A percentile compares a stretch with the other conserved stretches of the same genome.
phyloP scores from a whole-genome alignment of 2,113 vertebrate genomes.

The Pteruthius melanotis region DNA sequence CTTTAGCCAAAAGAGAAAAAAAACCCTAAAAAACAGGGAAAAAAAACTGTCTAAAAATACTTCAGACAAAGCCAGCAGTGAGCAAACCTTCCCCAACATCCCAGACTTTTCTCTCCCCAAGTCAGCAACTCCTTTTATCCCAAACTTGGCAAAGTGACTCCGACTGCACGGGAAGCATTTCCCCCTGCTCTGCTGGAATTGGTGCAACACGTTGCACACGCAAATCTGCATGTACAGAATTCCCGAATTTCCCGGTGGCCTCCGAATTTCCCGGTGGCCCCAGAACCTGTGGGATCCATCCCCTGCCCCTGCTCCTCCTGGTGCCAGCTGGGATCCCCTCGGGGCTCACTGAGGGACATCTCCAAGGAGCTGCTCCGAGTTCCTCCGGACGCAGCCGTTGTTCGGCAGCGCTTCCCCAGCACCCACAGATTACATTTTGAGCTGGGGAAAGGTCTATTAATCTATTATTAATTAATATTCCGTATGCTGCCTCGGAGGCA shows the following conservation, averaged over 20 bases:
- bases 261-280: neutral
- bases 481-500: slow-evolving; percentile 19
- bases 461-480: slow-evolving; percentile 69
- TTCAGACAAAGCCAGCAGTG: too few species aligned
- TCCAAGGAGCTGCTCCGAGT: neutral
- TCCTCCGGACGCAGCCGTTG: neutral
- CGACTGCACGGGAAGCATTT: neutral
- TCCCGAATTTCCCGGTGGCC: too few species aligned
- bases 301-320: neutral
- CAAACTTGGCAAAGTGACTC: neutral
- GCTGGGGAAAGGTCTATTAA: slow-evolving; percentile 53
- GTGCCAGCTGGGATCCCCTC: neutral
- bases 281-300: neutral
- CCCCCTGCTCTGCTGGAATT: neutral
- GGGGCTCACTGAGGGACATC: neutral
- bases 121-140: neutral
- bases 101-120: neutral
- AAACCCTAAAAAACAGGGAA: too few species aligned
- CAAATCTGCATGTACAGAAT: too few species aligned
- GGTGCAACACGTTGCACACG: slow-evolving; percentile 23
- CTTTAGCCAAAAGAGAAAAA: too few species aligned
- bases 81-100: neutral
- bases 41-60: too few species aligned
- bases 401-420: neutral
- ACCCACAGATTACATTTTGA: neutral